Conservation (phyloP, 2,888 invertebrate genomes). For the Limnephilus marmoratus region DNA sequence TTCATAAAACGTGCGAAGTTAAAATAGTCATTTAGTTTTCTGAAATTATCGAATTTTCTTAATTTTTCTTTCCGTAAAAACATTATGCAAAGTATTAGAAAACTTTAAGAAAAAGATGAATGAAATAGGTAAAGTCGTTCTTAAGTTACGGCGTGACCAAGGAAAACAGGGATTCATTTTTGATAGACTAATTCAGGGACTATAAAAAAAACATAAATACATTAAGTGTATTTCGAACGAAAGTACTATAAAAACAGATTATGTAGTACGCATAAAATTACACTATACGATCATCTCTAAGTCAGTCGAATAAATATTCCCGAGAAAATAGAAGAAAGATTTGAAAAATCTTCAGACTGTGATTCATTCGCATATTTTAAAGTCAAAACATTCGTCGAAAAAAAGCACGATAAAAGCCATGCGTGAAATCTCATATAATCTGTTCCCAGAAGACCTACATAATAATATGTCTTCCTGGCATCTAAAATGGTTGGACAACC, state of each 20-base stretch:
- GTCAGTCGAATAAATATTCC: background rate
- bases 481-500: background rate
- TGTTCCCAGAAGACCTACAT: constrained; percentile 11
- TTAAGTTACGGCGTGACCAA: too few relatives aligned
- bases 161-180: too few relatives aligned
- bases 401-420: constrained; percentile 28
- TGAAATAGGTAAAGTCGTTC: too few relatives aligned
- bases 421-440: constrained; percentile 7
- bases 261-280: background rate
- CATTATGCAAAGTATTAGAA: too few relatives aligned
- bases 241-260: background rate
- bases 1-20: too few relatives aligned
- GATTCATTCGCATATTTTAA: constrained; percentile 5
- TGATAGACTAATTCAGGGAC: too few relatives aligned
- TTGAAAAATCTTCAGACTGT: background rate
- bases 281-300: background rate
- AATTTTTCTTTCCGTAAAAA: too few relatives aligned
- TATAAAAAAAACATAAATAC: too few relatives aligned
- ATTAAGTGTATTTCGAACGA: too few relatives aligned
- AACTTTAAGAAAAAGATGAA: too few relatives aligned
- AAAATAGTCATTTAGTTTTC: too few relatives aligned
- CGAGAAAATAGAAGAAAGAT: background rate
- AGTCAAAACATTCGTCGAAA: constrained; percentile 7
- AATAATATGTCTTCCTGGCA: constrained; percentile 9
- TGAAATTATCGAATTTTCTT: too few relatives aligned